A percentile compares a stretch with the other conserved stretches of the same genome.
phyloP scores from a whole-genome alignment of 2,113 vertebrate genomes.

The Notarius lentiginosus region DNA sequence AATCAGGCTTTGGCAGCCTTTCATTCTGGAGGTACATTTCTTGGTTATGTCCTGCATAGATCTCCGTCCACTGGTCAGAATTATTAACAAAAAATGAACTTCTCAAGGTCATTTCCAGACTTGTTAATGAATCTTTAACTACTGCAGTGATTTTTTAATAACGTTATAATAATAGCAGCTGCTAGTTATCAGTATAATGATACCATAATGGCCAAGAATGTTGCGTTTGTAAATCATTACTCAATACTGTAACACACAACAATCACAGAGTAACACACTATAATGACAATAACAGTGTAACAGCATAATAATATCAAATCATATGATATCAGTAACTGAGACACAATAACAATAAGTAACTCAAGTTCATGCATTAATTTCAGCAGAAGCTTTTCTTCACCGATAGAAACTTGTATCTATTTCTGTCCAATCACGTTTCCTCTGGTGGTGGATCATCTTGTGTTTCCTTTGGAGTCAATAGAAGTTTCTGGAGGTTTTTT shows the following conservation, averaged over 20 bases:
- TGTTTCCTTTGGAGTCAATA: neutral
- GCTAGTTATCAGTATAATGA: neutral
- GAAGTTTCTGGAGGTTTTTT: neutral
- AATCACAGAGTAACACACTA: neutral
- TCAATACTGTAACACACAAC: neutral
- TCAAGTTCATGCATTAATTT: neutral
- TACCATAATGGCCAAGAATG: neutral
- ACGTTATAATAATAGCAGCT: neutral
- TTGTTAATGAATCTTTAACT: neutral
- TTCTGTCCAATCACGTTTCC: neutral
- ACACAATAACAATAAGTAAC: neutral
- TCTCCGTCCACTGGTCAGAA: neutral
- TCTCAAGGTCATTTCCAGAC: neutral
- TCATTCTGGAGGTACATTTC: neutral
- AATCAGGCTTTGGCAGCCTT: neutral
- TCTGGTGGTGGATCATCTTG: neutral
- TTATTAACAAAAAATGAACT: neutral
- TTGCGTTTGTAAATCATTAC: neutral
- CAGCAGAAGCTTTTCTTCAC: neutral
- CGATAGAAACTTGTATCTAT: neutral
- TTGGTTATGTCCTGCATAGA: neutral
- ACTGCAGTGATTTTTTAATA: neutral
- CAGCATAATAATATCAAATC: neutral
- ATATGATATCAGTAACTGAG: neutral
- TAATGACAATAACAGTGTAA: neutral